phyloP scores from a whole-genome alignment of 2,797 vertebrate species.

The Apodemus agrarius region DNA sequence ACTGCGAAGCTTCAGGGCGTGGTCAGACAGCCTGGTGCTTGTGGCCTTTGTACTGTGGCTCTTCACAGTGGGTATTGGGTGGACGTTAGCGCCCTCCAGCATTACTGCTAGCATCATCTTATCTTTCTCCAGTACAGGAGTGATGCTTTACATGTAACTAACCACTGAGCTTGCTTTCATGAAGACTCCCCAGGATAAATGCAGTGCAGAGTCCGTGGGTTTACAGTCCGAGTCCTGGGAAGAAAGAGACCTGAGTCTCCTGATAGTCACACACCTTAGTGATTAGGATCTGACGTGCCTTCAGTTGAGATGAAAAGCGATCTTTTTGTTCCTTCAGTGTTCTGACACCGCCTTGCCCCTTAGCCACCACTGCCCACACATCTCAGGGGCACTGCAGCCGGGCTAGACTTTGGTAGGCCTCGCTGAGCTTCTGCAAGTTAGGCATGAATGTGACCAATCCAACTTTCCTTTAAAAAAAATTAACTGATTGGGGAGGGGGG shows the following conservation, averaged over 20 bases:
- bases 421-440: background rate
- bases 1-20: background rate
- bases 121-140: background rate
- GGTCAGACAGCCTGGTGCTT: too few relatives aligned
- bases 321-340: background rate
- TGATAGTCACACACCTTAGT: background rate
- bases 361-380: background rate
- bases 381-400: background rate
- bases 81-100: background rate
- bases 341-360: background rate
- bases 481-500: too few relatives aligned
- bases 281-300: background rate
- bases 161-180: background rate
- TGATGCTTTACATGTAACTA: background rate
- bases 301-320: background rate
- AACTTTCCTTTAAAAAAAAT: background rate
- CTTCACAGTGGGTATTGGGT: accelerated
- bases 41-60: background rate
- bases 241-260: background rate
- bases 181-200: background rate
- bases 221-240: background rate
- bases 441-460: background rate
- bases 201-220: background rate
- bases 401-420: background rate
- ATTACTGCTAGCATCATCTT: accelerated